Conservation (phyloP, 2,888 invertebrate genomes). For the Microdon myrmicae region DNA sequence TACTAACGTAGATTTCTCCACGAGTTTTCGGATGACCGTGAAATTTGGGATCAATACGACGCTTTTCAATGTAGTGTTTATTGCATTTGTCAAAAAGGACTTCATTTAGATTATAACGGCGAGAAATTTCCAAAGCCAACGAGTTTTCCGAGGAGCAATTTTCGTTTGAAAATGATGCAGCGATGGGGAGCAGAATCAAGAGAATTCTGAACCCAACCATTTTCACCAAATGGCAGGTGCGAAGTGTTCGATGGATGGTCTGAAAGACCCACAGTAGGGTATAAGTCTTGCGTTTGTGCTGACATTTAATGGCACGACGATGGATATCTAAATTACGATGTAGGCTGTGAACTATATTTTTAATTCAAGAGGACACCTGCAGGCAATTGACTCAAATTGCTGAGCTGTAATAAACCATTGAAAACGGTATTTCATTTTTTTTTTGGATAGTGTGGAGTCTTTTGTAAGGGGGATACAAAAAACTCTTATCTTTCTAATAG, state of each 20-base stretch:
- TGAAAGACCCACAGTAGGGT: no score
- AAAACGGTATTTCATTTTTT: no score
- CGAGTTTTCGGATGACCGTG: constrained; percentile 71
- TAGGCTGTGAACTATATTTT: constrained; percentile 46
- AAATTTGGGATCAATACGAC: constrained; percentile 70
- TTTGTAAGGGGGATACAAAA: no score
- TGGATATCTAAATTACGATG: constrained; percentile 38
- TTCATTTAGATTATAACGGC: constrained; percentile 27
- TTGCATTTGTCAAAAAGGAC: constrained; percentile 27
- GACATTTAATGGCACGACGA: constrained; percentile 31
- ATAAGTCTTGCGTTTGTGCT: background rate
- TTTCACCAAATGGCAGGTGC: constrained; percentile 2
- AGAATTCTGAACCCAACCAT: constrained; percentile 20
- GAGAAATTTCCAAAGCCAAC: constrained; percentile 15
- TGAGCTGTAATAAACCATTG: constrained; percentile 18
- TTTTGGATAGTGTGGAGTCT: no score
- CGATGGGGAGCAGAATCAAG: background rate
- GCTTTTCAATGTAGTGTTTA: constrained; percentile 43
- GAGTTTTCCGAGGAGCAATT: constrained; percentile 17
- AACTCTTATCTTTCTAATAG: no score
- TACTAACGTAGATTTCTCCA: constrained; percentile 69
- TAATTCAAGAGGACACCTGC: constrained; percentile 52
- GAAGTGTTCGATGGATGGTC: no score
- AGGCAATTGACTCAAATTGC: constrained; percentile 49
- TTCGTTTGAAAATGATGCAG: constrained; percentile 7